Percentiles rank a stretch among this genome's conserved stretches.
Evolutionary conservation across 2,888 invertebrate species (phyloP).

Genomic region (Autographa pulchrina): DNA sequence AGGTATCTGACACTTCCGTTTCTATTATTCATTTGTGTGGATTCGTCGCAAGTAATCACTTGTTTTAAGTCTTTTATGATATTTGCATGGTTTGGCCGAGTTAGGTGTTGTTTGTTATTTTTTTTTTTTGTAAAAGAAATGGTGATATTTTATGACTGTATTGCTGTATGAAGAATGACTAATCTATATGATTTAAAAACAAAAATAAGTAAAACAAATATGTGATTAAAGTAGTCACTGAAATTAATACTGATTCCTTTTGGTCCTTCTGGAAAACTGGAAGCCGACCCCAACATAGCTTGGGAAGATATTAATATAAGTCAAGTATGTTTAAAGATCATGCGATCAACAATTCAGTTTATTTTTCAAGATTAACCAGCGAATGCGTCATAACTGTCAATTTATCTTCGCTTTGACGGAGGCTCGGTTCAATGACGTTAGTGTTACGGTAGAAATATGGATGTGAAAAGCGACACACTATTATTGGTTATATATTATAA

Average conservation of each 20-base stretch:
- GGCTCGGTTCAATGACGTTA: neutral
- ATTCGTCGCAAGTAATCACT: neutral
- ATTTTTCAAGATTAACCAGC: neutral
- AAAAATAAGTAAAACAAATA: too few relatives aligned
- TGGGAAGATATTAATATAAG: too few relatives aligned
- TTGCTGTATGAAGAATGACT: too few relatives aligned
- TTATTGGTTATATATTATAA: neutral
- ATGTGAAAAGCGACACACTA: neutral
- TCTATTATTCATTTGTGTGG: neutral
- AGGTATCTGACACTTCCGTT: slow-evolving; percentile 14
- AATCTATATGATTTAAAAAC: too few relatives aligned
- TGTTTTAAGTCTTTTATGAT: neutral
- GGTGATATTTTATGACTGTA: neutral
- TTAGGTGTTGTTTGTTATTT: neutral
- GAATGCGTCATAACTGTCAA: neutral
- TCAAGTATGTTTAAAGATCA: neutral
- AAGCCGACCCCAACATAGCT: too few relatives aligned
- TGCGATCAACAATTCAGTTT: neutral
- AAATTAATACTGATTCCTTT: too few relatives aligned
- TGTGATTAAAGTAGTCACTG: too few relatives aligned
- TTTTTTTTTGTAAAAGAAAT: neutral
- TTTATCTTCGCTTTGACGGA: neutral
- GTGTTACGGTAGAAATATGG: neutral
- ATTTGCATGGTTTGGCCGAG: neutral
- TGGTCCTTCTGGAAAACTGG: too few relatives aligned